These are phyloP conservation scores for Chaetura pelagica DNA, from an alignment of 2,113 vertebrate genomes.

Conservation along the genomic window DNA sequence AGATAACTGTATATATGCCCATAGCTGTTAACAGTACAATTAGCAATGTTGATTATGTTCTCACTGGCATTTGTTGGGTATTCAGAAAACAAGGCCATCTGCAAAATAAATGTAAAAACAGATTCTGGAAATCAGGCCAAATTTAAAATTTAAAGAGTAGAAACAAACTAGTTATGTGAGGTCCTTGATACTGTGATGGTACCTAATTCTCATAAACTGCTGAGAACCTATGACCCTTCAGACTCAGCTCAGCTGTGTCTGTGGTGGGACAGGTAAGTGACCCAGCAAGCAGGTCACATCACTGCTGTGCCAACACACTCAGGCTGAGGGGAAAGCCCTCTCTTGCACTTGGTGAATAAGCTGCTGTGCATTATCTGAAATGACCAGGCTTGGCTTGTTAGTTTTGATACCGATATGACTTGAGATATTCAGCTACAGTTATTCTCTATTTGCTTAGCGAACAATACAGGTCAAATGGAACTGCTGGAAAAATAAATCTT, in stretches of 20 bases:
- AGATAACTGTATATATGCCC: background rate
- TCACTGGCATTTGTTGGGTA: background rate
- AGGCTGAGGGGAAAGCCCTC: background rate
- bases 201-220: background rate
- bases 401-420: background rate
- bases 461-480: conserved; percentile 34
- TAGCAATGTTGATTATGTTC: background rate
- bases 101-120: background rate
- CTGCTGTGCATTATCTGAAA: background rate
- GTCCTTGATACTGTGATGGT: background rate
- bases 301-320: background rate
- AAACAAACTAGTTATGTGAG: background rate
- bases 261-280: background rate
- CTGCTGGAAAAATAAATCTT: conserved; percentile 52
- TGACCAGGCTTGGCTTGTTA: background rate
- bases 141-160: background rate
- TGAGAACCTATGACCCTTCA: background rate
- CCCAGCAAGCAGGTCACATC: rapidly evolving
- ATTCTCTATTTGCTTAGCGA: conserved; percentile 7
- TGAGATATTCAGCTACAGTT: background rate
- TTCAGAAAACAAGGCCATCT: background rate
- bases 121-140: background rate
- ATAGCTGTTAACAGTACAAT: background rate
- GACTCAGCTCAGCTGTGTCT: background rate
- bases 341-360: background rate